Evolutionary conservation across 2,888 invertebrate species (phyloP).

Genomic region (Dryobota labecula): DNA sequence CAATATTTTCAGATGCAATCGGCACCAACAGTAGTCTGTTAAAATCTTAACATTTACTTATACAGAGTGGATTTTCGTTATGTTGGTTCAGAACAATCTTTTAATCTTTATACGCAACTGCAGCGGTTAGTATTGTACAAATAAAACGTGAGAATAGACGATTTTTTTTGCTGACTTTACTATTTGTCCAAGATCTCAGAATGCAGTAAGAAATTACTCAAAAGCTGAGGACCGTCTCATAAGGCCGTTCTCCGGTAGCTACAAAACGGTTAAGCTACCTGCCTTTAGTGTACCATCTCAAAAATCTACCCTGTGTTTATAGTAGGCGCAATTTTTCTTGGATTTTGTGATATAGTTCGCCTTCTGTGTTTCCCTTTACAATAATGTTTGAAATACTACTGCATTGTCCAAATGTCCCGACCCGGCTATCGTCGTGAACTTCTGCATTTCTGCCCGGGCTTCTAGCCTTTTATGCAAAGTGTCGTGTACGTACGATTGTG

Average conservation of each 20-base stretch:
- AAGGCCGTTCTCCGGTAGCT: not conserved
- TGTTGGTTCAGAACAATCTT: not conserved
- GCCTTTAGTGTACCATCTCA: not conserved
- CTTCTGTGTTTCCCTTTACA: conserved; percentile 18
- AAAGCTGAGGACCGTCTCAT: not conserved
- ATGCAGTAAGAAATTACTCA: not conserved
- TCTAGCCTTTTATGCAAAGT: conserved; percentile 54
- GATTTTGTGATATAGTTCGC: not conserved
- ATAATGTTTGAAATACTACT: conserved; percentile 16
- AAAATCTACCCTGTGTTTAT: not conserved
- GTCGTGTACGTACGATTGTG: conserved; percentile 16
- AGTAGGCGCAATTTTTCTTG: not conserved
- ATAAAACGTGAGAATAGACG: not conserved
- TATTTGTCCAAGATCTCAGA: not conserved
- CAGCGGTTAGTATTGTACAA: not conserved
- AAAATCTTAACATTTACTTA: not conserved
- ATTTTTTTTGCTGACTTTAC: not conserved
- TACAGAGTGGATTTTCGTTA: too few species aligned
- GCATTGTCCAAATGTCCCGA: conserved; percentile 43
- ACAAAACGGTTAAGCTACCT: not conserved
- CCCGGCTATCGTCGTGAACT: conserved; percentile 43
- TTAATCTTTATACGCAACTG: not conserved
- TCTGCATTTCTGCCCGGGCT: conserved; percentile 34
- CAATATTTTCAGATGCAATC: not conserved
- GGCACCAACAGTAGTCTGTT: too few species aligned